phyloP scores from a whole-genome alignment of 2,888 invertebrate genomes.

The Drosophila longiperda region DNA sequence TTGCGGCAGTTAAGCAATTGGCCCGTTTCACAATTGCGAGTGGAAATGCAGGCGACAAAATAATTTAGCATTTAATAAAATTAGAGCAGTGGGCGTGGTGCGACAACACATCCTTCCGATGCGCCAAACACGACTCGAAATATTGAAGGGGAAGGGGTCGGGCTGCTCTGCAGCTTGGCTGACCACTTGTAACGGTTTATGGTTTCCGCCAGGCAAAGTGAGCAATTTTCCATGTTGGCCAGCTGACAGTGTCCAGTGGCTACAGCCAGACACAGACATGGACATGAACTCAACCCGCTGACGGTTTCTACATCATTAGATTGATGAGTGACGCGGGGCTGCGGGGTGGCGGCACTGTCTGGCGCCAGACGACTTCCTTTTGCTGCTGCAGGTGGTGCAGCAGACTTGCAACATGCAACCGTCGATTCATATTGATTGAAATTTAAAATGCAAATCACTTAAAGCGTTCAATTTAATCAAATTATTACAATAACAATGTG shows the following conservation, averaged over 20 bases:
- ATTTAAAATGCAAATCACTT: slow-evolving; percentile 81
- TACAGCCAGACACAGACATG: slow-evolving; percentile 16
- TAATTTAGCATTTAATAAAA: slow-evolving; percentile 65
- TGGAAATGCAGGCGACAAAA: slow-evolving; percentile 61
- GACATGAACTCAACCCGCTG: slow-evolving; percentile 27
- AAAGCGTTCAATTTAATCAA: slow-evolving; percentile 81
- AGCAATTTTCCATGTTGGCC: slow-evolving; percentile 45
- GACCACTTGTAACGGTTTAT: slow-evolving; percentile 58
- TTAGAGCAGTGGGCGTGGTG: slow-evolving; percentile 59
- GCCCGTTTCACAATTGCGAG: slow-evolving; percentile 10
- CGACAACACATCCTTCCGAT: slow-evolving; percentile 51
- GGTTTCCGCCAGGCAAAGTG: slow-evolving; percentile 70
- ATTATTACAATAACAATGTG: slow-evolving; percentile 71
- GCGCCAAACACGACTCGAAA: slow-evolving; percentile 10
- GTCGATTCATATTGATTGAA: slow-evolving; percentile 78
- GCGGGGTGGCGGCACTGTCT: slow-evolving; percentile 11
- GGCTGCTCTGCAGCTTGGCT: slow-evolving; percentile 22
- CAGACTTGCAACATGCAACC: slow-evolving; percentile 28
- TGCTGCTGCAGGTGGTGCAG: slow-evolving; percentile 17
- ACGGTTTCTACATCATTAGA: slow-evolving; percentile 67
- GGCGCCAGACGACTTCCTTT: slow-evolving; percentile 65
- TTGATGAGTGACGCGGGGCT: neutral
- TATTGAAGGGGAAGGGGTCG: neutral
- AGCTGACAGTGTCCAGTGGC: slow-evolving; percentile 7
- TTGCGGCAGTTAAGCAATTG: neutral